phyloP scores from a whole-genome alignment of 2,113 vertebrate species.

The Muntiacus reevesi region DNA sequence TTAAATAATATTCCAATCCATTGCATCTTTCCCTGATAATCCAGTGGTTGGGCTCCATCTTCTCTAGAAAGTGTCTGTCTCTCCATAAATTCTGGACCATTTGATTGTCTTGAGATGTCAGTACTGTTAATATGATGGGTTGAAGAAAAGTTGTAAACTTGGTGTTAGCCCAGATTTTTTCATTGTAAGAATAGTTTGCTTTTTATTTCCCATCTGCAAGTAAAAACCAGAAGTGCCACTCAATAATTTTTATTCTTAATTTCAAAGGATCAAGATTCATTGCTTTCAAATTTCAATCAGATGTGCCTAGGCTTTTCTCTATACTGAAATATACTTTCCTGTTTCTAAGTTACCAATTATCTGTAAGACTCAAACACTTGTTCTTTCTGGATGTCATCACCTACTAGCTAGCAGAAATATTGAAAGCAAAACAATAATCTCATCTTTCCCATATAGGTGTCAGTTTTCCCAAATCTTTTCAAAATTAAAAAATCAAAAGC shows the following conservation, averaged over 20 bases:
- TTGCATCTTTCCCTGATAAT: neutral
- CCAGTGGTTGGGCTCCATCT: neutral
- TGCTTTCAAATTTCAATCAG: neutral
- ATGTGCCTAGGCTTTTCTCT: neutral
- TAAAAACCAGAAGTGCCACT: neutral
- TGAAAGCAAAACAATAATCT: neutral
- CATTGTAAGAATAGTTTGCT: neutral
- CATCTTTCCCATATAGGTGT: neutral
- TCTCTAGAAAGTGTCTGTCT: neutral
- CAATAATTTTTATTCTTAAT: neutral
- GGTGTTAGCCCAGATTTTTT: neutral
- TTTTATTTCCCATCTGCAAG: neutral
- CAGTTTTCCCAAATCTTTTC: neutral
- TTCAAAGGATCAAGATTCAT: neutral
- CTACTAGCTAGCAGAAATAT: neutral
- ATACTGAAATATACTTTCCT: neutral
- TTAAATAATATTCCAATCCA: neutral
- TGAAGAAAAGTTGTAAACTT: neutral
- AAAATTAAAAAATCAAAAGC: neutral
- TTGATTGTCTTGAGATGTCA: neutral
- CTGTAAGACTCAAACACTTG: neutral
- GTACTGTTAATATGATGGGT: neutral
- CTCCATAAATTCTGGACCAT: neutral
- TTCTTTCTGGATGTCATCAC: neutral
- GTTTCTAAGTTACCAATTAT: neutral